These are phyloP conservation scores for Agrochola lychnidis DNA, from an alignment of 2,888 invertebrate genomes.

Conservation along the genomic window DNA sequence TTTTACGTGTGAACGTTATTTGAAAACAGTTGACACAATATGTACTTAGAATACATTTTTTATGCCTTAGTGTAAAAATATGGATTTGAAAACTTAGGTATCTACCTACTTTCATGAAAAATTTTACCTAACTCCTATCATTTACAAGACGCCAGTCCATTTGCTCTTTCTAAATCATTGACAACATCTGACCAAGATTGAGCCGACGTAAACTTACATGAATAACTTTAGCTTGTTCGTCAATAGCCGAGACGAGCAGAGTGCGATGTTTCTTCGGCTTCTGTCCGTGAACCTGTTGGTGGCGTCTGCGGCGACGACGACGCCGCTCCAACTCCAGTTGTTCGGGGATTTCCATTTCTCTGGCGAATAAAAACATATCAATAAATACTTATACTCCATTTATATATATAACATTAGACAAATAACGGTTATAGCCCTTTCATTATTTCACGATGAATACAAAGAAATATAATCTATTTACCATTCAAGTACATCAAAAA, in stretches of 20 bases:
- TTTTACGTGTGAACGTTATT: no score
- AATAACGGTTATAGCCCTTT: no score
- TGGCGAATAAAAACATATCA: conserved; percentile 48
- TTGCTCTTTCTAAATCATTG: not conserved
- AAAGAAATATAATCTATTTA: no score
- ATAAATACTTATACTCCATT: not conserved
- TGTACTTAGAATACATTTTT: no score
- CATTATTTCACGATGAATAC: no score
- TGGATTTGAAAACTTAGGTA: no score
- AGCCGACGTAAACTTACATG: conserved; percentile 77
- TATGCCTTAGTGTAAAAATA: no score
- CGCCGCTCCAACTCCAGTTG: conserved; percentile 85
- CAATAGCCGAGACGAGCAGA: conserved; percentile 87
- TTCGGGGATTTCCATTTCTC: conserved; percentile 82
- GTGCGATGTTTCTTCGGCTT: conserved; percentile 86
- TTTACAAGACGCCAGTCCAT: not conserved
- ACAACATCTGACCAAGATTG: not conserved
- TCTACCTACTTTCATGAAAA: no score
- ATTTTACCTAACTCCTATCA: no score
- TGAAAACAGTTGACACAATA: no score
- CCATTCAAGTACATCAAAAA: no score
- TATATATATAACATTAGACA: no score
- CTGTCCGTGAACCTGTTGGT: conserved; percentile 75
- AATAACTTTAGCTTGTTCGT: conserved; percentile 89
- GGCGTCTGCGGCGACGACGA: conserved; percentile 79